Evolutionary conservation across 2,113 vertebrate species (phyloP).

Genomic region (Megaleporinus macrocephalus): DNA sequence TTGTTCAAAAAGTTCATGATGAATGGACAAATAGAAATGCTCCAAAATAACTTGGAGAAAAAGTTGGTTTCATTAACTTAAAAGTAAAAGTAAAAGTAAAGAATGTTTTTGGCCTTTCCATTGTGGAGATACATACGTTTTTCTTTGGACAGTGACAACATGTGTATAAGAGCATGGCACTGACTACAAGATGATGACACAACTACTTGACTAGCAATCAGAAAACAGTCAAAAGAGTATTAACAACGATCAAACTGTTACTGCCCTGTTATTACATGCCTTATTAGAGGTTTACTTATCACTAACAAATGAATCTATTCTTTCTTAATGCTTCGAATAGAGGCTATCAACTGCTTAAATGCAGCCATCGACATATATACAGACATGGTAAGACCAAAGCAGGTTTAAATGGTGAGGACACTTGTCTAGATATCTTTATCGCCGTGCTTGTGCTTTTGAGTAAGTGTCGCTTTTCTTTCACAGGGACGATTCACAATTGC

Average conservation of each 20-base stretch:
- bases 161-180: too few species aligned
- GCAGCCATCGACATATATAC: conserved; percentile 99
- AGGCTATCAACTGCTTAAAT: conserved; percentile 99
- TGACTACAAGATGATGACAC: too few species aligned
- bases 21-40: too few species aligned
- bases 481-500: conserved; percentile 97
- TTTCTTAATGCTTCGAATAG: conserved; percentile 65
- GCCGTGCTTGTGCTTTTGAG: conserved; percentile 9
- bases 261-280: not conserved
- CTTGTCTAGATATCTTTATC: not conserved
- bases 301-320: conserved; percentile 30
- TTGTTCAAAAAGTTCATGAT: too few species aligned
- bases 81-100: too few species aligned
- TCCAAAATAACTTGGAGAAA: too few species aligned
- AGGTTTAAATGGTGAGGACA: not conserved
- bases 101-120: too few species aligned
- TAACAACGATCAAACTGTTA: not conserved
- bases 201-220: too few species aligned
- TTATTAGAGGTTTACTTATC: not conserved
- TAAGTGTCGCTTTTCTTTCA: not conserved
- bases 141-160: too few species aligned
- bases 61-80: too few species aligned
- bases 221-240: too few species aligned
- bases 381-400: conserved; percentile 90
- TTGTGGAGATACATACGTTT: too few species aligned